These are phyloP conservation scores for Charina bottae DNA, from an alignment of 2,113 vertebrate genomes.

Conservation along the genomic window DNA sequence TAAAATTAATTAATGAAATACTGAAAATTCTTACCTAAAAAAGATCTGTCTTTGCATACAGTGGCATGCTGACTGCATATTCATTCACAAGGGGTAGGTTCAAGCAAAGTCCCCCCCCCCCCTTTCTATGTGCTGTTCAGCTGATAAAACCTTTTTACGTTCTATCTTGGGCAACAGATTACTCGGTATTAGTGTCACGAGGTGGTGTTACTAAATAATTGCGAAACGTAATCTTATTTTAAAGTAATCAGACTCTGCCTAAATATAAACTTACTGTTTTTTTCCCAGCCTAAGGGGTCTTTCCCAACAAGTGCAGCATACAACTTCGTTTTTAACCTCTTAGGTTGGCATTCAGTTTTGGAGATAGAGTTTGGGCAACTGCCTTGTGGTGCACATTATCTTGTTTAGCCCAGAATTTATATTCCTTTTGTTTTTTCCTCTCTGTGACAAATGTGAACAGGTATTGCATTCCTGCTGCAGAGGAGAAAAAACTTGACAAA, in stretches of 20 bases:
- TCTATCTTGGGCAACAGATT: background rate
- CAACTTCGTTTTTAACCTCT: constrained; percentile 27
- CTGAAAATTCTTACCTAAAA: background rate
- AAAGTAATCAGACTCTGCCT: background rate
- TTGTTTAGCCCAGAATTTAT: constrained; percentile 49
- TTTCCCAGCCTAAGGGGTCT: background rate
- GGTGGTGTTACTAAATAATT: constrained; percentile 1
- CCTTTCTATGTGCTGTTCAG: background rate
- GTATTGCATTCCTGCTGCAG: constrained; percentile 99
- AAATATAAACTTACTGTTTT: constrained; percentile 27
- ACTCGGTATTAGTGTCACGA: accelerated
- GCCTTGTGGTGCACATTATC: background rate
- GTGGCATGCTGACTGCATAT: background rate
- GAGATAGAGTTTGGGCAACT: background rate
- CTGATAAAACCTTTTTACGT: background rate
- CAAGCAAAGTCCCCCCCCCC: background rate
- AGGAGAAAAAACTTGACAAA: constrained; percentile 96
- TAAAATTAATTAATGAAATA: background rate
- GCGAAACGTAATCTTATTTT: background rate
- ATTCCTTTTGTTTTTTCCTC: background rate
- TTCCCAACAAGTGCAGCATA: background rate
- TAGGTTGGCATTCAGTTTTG: background rate
- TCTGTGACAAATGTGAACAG: constrained; percentile 68
- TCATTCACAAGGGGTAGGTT: background rate
- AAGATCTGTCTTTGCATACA: background rate